These are phyloP conservation scores for Poeciliopsis occidentalis DNA, from an alignment of 2,113 vertebrate genomes.

Conservation along the genomic window DNA sequence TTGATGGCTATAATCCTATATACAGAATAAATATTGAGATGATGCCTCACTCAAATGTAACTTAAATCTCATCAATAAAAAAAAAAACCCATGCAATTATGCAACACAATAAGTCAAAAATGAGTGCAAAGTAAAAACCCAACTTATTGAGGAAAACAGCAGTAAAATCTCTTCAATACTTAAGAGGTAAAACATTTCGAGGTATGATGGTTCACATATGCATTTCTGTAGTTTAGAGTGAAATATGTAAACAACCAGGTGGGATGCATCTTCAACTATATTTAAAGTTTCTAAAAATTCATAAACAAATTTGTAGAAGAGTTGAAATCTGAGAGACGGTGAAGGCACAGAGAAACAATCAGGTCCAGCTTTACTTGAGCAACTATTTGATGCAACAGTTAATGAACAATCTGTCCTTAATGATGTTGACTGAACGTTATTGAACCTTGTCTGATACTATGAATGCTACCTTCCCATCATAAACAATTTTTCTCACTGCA, in stretches of 20 bases:
- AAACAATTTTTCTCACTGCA: too few relatives aligned
- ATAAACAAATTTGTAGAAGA: slow-evolving; percentile 14
- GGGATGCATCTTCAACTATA: slow-evolving; percentile 21
- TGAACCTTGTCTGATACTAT: neutral
- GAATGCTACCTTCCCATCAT: neutral
- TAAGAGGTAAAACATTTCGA: slow-evolving; percentile 72
- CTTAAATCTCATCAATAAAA: neutral
- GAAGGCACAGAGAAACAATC: slow-evolving; percentile 33
- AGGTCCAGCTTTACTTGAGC: neutral
- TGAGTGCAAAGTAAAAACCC: slow-evolving; percentile 10
- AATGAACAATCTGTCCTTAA: neutral
- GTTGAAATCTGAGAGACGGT: neutral
- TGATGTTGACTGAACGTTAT: neutral
- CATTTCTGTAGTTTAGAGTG: slow-evolving; percentile 45
- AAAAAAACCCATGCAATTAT: slow-evolving; percentile 15
- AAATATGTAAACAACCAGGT: slow-evolving; percentile 61
- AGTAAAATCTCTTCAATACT: slow-evolving; percentile 45
- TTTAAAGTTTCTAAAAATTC: neutral
- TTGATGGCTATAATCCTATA: slow-evolving; percentile 32
- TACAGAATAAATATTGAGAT: neutral
- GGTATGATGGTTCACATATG: slow-evolving; percentile 68
- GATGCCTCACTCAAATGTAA: neutral
- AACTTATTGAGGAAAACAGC: neutral
- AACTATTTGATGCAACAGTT: neutral
- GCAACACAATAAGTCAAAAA: slow-evolving; percentile 25